Evolutionary conservation across 2,888 invertebrate species (phyloP), one percentile per base, ranked within the genome.

Genomic region (Atethmia centrago): DNA sequence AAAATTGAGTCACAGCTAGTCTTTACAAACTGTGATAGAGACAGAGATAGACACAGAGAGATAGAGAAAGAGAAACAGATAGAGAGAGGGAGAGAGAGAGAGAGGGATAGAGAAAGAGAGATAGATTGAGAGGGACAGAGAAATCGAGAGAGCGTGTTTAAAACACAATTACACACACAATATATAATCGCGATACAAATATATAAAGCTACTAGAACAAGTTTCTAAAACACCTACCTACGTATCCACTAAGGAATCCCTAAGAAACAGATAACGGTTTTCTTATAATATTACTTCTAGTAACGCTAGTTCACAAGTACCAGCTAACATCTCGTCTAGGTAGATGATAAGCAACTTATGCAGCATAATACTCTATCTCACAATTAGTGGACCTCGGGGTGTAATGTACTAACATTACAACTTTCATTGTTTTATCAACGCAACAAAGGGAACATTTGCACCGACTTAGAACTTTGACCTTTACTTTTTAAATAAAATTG

Each of bases 381-480:
- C 62, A 84, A 82, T 72, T 81, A 76, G 28, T 64, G 47, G 42
- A 70, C 77, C 78, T 67, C 1, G 0, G 85, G 78, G 82, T 72
- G 31, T 80, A 80, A 70, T 84, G 42, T 75, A 68, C 31, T 25
- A 81, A 66, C 61, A 56, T 69, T 67, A 83, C 71, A 81, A 84
- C 51, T 76, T 84, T 47, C 63, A 84, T 77, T 77, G 77, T 84
- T 71, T 69, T 71, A 75, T 71, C 67, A 77, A 74, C 63, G 69
- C n/a, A 82, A 85, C 80, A 77, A 77, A 82, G 81, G 59, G 65
- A 71, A 72, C 80, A 82, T 84, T 77, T 82, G 78, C 84, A 84
- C 85, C 82, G 77, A 84, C 86, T 80, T 75, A 69, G 79, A 82
- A 82, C 76, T 79, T 80, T 69, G 77, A 84, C 81, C 84, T 84